These are phyloP conservation scores for Collichthys lucidus DNA, from an alignment of 2,113 vertebrate genomes.

Conservation along the genomic window DNA sequence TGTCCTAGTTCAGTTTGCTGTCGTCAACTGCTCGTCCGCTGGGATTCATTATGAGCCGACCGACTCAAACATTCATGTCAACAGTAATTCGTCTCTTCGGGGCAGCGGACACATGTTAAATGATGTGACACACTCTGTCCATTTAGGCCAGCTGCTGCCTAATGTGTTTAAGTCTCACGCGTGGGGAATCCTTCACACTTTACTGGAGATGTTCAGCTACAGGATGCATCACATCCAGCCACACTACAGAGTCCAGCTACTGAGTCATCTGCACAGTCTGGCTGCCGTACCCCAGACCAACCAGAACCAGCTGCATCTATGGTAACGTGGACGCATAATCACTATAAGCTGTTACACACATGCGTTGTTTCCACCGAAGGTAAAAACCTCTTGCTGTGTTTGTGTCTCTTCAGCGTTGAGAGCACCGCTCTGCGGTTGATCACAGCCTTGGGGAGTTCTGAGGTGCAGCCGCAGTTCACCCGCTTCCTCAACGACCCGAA, in stretches of 20 bases:
- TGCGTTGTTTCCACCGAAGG: neutral
- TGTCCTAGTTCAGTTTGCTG: neutral
- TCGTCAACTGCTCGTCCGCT: neutral
- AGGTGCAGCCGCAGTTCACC: slow-evolving; percentile 97
- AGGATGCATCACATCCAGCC: slow-evolving; percentile 99
- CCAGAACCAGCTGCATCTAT: slow-evolving; percentile 98
- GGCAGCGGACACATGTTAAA: neutral
- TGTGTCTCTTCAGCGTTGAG: slow-evolving; percentile 88
- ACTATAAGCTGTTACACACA: neutral
- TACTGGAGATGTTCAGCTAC: slow-evolving; percentile 99
- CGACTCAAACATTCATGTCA: neutral
- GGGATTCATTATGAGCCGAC: neutral
- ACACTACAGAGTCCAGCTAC: slow-evolving; percentile 96
- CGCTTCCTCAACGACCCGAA: slow-evolving; percentile 98
- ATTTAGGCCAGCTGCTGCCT: slow-evolving; percentile 93
- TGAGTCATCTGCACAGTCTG: slow-evolving; percentile 96
- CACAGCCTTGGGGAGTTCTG: slow-evolving; percentile 96
- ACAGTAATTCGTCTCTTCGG: neutral
- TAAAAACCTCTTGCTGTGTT: neutral
- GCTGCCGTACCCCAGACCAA: slow-evolving; percentile 97
- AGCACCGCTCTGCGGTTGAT: slow-evolving; percentile 96
- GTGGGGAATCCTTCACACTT: slow-evolving; percentile 97
- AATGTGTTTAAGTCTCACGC: slow-evolving; percentile 98
- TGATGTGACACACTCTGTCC: neutral
- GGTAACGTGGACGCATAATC: slow-evolving; percentile 71